phyloP scores from a whole-genome alignment of 2,113 vertebrate species.

The Polypterus senegalus region DNA sequence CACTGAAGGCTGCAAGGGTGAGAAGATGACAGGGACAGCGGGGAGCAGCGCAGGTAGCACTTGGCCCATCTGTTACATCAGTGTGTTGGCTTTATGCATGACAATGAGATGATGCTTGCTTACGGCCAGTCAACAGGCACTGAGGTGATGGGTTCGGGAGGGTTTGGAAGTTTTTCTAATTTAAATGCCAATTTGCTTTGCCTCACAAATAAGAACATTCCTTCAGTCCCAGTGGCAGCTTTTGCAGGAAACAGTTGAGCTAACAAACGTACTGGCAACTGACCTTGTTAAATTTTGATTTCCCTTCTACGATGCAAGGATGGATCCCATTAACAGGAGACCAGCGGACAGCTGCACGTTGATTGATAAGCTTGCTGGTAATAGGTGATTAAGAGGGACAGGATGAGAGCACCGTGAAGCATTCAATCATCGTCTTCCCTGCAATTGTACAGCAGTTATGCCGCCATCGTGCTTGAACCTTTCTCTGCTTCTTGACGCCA shows the following conservation, averaged over 20 bases:
- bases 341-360: background rate
- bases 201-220: background rate
- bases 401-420: conserved; percentile 4
- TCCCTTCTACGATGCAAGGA: background rate
- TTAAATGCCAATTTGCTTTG: conserved; percentile 7
- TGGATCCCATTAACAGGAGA: conserved; percentile 7
- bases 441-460: conserved; percentile 3
- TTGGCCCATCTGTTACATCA: conserved; percentile 27
- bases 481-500: background rate
- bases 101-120: conserved; percentile 19
- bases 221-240: background rate
- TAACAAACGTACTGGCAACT: conserved; percentile 13
- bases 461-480: background rate
- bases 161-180: conserved; percentile 10
- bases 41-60: conserved; percentile 15
- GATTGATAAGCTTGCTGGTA: conserved; percentile 8
- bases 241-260: conserved; percentile 4
- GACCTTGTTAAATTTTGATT: conserved; percentile 5
- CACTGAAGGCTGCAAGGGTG: conserved; percentile 16
- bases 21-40: conserved; percentile 14
- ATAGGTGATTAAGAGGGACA: conserved; percentile 10
- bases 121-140: too few species aligned
- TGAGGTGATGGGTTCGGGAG: conserved; percentile 7
- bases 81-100: conserved; percentile 17
- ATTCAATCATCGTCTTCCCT: background rate